phyloP scores from a whole-genome alignment of 2,797 vertebrate species.

The Avahi laniger region DNA sequence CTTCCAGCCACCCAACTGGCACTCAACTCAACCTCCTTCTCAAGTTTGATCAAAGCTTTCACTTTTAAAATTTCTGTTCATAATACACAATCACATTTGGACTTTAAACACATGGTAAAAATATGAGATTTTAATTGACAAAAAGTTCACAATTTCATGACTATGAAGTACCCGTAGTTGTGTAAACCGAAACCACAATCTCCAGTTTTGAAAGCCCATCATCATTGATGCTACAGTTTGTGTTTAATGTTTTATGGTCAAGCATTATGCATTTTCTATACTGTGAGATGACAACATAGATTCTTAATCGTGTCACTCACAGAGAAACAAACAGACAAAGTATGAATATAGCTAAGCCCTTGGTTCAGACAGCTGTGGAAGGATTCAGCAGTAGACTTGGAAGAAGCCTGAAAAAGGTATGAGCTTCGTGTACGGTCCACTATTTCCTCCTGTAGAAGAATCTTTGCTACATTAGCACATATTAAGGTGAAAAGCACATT shows the following conservation, averaged over 20 bases:
- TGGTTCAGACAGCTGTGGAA: neutral
- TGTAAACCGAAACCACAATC: neutral
- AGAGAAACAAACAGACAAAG: constrained; percentile 14
- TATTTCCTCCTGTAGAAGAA: neutral
- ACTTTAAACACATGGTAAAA: neutral
- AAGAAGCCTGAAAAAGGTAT: neutral
- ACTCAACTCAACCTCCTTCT: neutral
- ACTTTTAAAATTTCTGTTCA: neutral
- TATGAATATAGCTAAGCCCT: neutral
- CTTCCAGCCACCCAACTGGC: neutral
- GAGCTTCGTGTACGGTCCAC: neutral
- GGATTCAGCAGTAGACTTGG: neutral
- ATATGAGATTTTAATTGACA: neutral
- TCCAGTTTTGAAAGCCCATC: neutral
- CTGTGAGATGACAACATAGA: neutral
- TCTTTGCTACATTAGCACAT: neutral
- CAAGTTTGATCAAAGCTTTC: neutral
- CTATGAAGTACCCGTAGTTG: neutral
- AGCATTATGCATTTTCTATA: neutral
- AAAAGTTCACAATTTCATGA: neutral
- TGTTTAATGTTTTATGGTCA: neutral
- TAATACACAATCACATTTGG: neutral
- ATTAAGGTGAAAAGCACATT: neutral
- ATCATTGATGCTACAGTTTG: neutral
- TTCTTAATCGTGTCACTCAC: neutral